Percentiles rank a stretch among this genome's conserved stretches.
Conservation (phyloP, 2,888 invertebrate species). For the Philhelius pedissequus region DNA sequence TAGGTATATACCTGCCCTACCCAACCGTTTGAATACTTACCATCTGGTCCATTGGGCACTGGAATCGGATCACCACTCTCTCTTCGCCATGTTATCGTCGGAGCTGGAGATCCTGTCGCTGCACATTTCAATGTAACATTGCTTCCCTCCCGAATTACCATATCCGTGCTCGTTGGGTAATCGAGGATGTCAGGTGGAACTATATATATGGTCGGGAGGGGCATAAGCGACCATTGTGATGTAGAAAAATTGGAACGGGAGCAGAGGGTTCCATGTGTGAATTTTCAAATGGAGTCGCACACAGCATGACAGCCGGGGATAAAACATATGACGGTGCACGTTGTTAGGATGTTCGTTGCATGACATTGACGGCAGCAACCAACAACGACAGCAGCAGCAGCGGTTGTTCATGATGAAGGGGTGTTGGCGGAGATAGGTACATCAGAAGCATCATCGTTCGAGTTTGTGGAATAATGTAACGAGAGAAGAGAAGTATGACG, state of each 20-base stretch:
- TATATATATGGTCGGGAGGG: slow-evolving; percentile 73
- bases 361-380: slow-evolving; percentile 13
- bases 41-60: slow-evolving; percentile 84
- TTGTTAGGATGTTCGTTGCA: slow-evolving; percentile 22
- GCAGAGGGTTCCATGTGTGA: slow-evolving; percentile 36
- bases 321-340: slow-evolving; percentile 33
- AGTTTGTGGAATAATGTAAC: slow-evolving; percentile 35
- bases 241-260: neutral
- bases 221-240: neutral
- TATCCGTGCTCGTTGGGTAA: slow-evolving; percentile 90
- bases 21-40: slow-evolving; percentile 77
- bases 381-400: neutral
- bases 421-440: neutral
- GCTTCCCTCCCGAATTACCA: slow-evolving; percentile 91
- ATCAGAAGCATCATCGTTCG: slow-evolving; percentile 41
- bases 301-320: slow-evolving; percentile 30
- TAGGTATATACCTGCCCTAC: neutral
- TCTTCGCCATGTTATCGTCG: slow-evolving; percentile 92
- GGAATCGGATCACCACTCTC: slow-evolving; percentile 89
- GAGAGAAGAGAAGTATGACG: slow-evolving; percentile 54
- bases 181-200: slow-evolving; percentile 93
- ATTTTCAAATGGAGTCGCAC: slow-evolving; percentile 57
- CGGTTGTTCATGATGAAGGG: neutral
- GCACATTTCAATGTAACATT: slow-evolving; percentile 92
- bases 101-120: slow-evolving; percentile 92